Evolutionary conservation across 2,113 vertebrate species (phyloP).

Genomic region (Dicentrarchus labrax): DNA sequence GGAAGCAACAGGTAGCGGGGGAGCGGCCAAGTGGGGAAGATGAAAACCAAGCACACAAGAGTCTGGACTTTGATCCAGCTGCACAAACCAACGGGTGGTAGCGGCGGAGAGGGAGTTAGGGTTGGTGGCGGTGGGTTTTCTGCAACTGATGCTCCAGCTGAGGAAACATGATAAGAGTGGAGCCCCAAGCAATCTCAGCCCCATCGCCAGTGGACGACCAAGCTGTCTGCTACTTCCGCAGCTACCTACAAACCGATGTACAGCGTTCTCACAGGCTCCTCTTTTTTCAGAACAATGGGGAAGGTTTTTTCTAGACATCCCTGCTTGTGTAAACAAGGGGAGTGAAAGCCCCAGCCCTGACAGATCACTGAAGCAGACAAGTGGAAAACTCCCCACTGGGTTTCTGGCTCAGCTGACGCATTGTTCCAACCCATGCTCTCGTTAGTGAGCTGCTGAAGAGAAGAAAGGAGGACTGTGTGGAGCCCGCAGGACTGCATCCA

Average conservation of each 20-base stretch:
- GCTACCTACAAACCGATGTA: neutral
- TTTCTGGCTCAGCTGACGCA: constrained; percentile 60
- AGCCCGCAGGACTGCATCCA: constrained; percentile 44
- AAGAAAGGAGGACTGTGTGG: constrained; percentile 52
- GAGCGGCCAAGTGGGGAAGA: constrained; percentile 34
- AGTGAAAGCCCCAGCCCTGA: constrained; percentile 40
- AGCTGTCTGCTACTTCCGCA: neutral
- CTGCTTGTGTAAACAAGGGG: constrained; percentile 31
- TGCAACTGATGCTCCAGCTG: constrained; percentile 71
- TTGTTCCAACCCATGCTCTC: constrained; percentile 58
- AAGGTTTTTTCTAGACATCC: constrained; percentile 9
- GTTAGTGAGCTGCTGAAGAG: constrained; percentile 45
- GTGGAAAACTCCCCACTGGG: constrained; percentile 62
- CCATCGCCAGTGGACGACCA: neutral
- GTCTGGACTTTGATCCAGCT: constrained; percentile 69
- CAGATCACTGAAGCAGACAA: constrained; percentile 63
- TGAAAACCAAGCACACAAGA: constrained; percentile 46
- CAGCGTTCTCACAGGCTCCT: constrained; percentile 23
- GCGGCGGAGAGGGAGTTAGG: neutral
- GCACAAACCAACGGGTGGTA: constrained; percentile 36
- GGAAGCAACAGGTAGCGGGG: constrained; percentile 55
- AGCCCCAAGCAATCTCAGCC: neutral
- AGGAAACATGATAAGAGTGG: constrained; percentile 69
- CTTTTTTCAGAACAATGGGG: constrained; percentile 40
- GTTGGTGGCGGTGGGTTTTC: neutral